Evolutionary conservation across 2,888 invertebrate genomes (phyloP), one percentile per base, ranked within the genome.

Genomic region (Perizoma flavofasciatum): DNA sequence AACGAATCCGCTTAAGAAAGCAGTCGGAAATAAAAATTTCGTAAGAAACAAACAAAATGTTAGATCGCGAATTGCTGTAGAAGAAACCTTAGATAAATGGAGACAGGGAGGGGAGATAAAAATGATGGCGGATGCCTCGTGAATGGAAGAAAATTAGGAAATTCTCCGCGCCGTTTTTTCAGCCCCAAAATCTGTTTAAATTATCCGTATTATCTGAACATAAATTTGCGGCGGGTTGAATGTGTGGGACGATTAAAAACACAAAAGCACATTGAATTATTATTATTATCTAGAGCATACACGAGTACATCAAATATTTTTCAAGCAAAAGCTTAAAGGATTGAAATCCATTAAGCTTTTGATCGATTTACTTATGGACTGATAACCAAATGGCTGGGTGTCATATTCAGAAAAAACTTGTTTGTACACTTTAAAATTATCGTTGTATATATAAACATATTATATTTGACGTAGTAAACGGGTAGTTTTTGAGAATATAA

Each of bases 21-120:
- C 82, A 84, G 76, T 72, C 88, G 89, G 90, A 91, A 89, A 92
- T 90, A 90, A 89, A 89, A 90, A 90, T 89, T 90, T 89, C 75
- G 82, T 81, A 83, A 85, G 87, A 88, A 87, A 90, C 88, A 90
- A 89, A 89, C 86, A 89, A 88, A 91, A 90, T 83, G 85, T 88
- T 83, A 83, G 85, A 83, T 81, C 79, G 81, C 77, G 85, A 86
- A 83, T 87, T 84, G 80, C 80, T 83, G 85, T 81, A 81, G 77
- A 75, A 85, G 81, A 81, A 82, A 79, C 81, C 78, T 73, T 82
- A 88, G 89, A 90, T 91, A 90, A 89, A 90, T 86, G 85, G 81
- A 83, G 83, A 85, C 87, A 84, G 78, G 73, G 84, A 85, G 88
- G 88, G 88, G 86, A 88, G 89, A 90, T 89, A 89, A 90, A 89